Evolutionary conservation across 1,140 invertebrate species (phyloP), one percentile per base, ranked within the genome.

Genomic region (Antheraea pernyi): DNA sequence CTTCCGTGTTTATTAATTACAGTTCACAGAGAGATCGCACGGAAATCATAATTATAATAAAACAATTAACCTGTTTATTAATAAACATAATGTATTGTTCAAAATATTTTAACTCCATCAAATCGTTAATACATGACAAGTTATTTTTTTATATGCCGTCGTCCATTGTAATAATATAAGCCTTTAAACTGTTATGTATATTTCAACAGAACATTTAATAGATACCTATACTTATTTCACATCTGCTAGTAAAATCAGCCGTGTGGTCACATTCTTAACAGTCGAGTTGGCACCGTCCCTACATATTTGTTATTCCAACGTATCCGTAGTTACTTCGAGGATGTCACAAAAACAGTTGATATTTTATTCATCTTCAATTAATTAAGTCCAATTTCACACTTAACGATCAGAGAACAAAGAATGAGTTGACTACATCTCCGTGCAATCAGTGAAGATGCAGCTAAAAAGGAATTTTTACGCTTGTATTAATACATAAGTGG

Each of bases 401-500:
- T 19, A 64, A 42, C 60, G 60, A 61, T 61, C 59, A 61, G 30
- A 61, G 60, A 36, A 61, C 60, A 61, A 61, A 30, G 46, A 53
- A 53, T 53, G 46, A 53, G 13, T 61, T 61, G 60, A 61, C 60
- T 13, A 61, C 30, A 61, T 61, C 60, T 2, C 30, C 19, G 60
- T n/a, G 13, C 60, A 53, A 53, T 53, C 46, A 53, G 16, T 16
- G 16, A 13, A 53, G 46, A 53, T 53, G 46, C 7, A 53, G 59
- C 66, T 72, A 68, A 72, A 72, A 73, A 73, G 59, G 58, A 48
- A 68, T 65, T 73, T 70, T 67, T 74, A 65, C 65, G 30, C 67
- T 64, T 36, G 69, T 70, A 68, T 70, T 65, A 53, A 67, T 71
- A 72, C 59, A 70, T 70, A 72, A 70, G 68, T 63, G 59, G 70